phyloP scores from a whole-genome alignment of 2,797 vertebrate genomes.

The Telmatherina bonti region DNA sequence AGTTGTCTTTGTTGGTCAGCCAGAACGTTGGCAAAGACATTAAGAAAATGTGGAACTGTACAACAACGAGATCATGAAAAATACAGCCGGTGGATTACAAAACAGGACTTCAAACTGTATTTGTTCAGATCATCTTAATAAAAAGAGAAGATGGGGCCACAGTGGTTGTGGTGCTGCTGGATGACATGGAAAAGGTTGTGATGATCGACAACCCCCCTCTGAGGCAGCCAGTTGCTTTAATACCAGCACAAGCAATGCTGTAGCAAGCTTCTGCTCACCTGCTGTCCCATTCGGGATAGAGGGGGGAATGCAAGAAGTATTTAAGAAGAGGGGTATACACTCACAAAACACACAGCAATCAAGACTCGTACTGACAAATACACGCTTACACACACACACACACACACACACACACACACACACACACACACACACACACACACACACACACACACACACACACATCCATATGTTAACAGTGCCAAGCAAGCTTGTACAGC shows the following conservation, averaged over 20 bases:
- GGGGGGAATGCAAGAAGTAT: conserved; percentile 82
- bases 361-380: conserved; percentile 16
- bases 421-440: too few species aligned
- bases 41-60: conserved; percentile 54
- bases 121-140: conserved; percentile 73
- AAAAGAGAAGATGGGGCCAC: conserved; percentile 69
- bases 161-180: conserved; percentile 68
- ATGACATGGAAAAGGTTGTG: conserved; percentile 81
- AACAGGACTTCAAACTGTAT: conserved; percentile 70
- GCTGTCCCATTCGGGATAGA: conserved; percentile 87
- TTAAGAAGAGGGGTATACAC: conserved; percentile 82
- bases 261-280: conserved; percentile 88
- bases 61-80: conserved; percentile 73
- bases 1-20: conserved; percentile 47
- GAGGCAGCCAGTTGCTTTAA: conserved; percentile 78
- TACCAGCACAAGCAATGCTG: conserved; percentile 80
- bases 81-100: conserved; percentile 73
- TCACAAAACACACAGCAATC: conserved; percentile 62
- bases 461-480: conserved; percentile 37
- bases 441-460: too few species aligned
- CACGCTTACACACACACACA: too few species aligned
- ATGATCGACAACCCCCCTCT: conserved; percentile 81
- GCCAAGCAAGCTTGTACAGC: conserved; percentile 33
- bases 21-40: conserved; percentile 57
- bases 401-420: too few species aligned